Conservation (phyloP, 2,888 invertebrate genomes). For the Acanthoscelides obtectus region DNA sequence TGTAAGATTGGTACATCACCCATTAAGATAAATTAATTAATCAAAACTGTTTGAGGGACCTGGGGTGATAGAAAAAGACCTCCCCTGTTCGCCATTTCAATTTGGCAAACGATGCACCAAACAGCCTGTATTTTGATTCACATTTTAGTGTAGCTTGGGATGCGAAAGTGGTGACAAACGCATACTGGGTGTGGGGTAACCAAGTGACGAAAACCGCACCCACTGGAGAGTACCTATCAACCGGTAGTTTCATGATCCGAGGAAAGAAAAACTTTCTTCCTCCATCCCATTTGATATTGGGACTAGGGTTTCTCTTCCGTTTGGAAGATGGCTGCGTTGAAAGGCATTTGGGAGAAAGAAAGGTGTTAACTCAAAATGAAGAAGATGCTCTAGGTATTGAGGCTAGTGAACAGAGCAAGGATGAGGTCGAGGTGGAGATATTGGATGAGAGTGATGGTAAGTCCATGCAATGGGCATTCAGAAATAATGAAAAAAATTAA, state of each 20-base stretch:
- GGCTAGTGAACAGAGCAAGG: slow-evolving; percentile 37
- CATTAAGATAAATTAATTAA: no score
- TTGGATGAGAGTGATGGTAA: slow-evolving; percentile 43
- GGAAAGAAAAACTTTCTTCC: slow-evolving; percentile 97
- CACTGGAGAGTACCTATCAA: slow-evolving; percentile 92
- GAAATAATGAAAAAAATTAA: neutral
- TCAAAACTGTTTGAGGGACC: no score
- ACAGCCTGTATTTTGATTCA: no score
- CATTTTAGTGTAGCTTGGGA: slow-evolving; percentile 97
- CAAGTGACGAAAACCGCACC: slow-evolving; percentile 98
- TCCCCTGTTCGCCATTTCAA: no score
- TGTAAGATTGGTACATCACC: no score
- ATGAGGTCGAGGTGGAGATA: slow-evolving; percentile 43
- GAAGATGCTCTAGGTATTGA: slow-evolving; percentile 36
- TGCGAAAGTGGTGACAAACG: slow-evolving; percentile 90
- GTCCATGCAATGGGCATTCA: neutral
- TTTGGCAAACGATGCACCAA: no score
- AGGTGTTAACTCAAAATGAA: slow-evolving; percentile 61
- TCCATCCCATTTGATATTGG: slow-evolving; percentile 86
- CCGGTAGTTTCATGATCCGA: slow-evolving; percentile 95
- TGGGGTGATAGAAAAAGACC: no score
- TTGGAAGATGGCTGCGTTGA: slow-evolving; percentile 87
- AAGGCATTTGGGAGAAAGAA: slow-evolving; percentile 74
- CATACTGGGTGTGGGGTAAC: slow-evolving; percentile 95
- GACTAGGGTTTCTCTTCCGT: slow-evolving; percentile 87